Conservation (phyloP, 2,113 vertebrate genomes). For the Hemicordylus capensis region DNA sequence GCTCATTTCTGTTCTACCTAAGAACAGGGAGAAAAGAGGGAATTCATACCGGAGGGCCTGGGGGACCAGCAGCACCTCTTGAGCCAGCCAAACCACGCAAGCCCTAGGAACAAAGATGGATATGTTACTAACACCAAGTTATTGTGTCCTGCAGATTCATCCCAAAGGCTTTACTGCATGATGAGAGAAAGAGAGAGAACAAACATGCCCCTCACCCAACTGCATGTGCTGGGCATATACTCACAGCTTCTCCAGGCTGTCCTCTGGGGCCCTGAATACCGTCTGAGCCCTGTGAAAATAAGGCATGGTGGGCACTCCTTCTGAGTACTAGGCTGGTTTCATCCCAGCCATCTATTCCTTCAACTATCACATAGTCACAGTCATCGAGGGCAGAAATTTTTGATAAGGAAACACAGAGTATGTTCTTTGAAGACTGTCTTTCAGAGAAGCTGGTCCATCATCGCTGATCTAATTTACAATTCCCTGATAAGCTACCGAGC, state of each 20-base stretch:
- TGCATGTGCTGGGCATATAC: slow-evolving; percentile 56
- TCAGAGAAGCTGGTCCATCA: not conserved
- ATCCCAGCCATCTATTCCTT: not conserved
- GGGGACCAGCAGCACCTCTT: slow-evolving; percentile 80
- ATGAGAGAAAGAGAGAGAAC: not conserved
- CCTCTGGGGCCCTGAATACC: slow-evolving; percentile 86
- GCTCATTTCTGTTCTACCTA: not conserved
- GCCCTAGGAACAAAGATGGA: slow-evolving; percentile 74
- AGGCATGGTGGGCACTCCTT: not conserved
- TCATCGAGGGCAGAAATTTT: not conserved
- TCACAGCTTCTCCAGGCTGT: slow-evolving; percentile 90
- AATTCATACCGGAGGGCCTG: slow-evolving; percentile 79
- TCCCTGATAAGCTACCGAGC: not conserved
- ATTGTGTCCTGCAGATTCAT: not conserved
- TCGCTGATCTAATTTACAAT: not conserved
- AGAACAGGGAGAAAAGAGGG: rapidly evolving
- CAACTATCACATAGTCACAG: not conserved
- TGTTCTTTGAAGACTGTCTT: not conserved
- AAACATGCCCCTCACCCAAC: no score
- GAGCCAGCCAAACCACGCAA: slow-evolving; percentile 84
- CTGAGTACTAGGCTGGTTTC: rapidly evolving
- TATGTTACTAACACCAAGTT: slow-evolving; percentile 54
- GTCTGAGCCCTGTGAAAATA: slow-evolving; percentile 79
- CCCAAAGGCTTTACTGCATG: not conserved
- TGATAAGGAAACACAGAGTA: not conserved